Evolutionary conservation across 2,797 vertebrate species (phyloP), one percentile per base, ranked within the genome.

Genomic region (Mionectes olivaceus): DNA sequence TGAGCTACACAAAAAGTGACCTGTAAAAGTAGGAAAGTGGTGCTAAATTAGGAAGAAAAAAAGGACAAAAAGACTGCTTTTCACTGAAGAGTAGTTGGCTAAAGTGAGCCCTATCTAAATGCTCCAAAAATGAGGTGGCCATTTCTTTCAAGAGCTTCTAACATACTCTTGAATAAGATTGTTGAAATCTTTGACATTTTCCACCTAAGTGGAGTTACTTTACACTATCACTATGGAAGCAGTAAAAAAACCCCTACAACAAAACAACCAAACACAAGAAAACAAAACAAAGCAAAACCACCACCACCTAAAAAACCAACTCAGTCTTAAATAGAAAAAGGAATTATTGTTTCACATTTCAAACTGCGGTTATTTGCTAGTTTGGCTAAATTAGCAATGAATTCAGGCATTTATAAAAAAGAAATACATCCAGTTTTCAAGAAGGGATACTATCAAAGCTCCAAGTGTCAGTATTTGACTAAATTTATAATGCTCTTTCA

Each of bases 1-100:
- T 94, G 33, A 6, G 4, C 56, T 88, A 67, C 56, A 92, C 55
- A 87, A 87, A 93, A 93, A 83, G 33, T 43, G 69, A 95, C 56
- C 64, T 78, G 57, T 68, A 86, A 56, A 90, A 94, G 52, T 13
- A 87, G 19, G 18, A 87, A 93, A 91, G 61, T 13, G 88, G 43
- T 4, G 4, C 52, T 71, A 87, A 91, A 90, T 86, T 41, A 87
- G 57, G 32, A 77, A 65, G 9, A 27, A 71, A 28, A 57, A 50
- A 46, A 50, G 28, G 50, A 77, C 11, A 88, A 91, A 65, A 60
- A 59, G 39, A 43, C 10, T 39, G 57, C 18, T 33, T 91, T 63
- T 46, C 73, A 69, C 47, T n/a, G 6, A 93, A 49, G 15, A 28
- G 35, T 14, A 67, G 39, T 27, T 80, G 63, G 73, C 70, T 81